A percentile compares a stretch with the other conserved stretches of the same genome.
Evolutionary conservation across 2,888 invertebrate species (phyloP).

Genomic region (Oxytorus armatus): DNA sequence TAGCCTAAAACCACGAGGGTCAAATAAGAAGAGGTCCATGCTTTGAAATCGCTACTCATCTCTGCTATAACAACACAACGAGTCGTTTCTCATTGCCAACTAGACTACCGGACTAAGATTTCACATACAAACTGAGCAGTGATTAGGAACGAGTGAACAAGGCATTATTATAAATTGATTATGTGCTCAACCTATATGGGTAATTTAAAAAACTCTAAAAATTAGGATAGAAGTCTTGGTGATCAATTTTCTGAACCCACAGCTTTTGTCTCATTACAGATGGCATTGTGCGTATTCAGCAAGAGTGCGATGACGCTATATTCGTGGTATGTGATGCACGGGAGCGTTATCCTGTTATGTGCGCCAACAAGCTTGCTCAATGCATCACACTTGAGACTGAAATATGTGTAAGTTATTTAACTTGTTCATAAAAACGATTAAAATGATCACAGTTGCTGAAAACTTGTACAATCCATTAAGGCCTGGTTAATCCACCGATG

Average conservation of each 20-base stretch:
- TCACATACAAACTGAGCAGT: too few relatives aligned
- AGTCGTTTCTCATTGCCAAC: too few relatives aligned
- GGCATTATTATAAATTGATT: background rate
- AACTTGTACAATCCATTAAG: too few relatives aligned
- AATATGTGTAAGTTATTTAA: conserved; percentile 70
- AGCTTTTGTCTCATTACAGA: conserved; percentile 48
- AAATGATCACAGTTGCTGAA: too few relatives aligned
- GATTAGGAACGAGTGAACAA: too few relatives aligned
- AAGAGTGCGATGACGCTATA: conserved; percentile 78
- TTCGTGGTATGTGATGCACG: conserved; percentile 77
- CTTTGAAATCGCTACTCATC: too few relatives aligned
- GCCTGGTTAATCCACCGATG: too few relatives aligned
- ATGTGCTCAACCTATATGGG: conserved; percentile 17
- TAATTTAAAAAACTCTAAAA: conserved; percentile 15
- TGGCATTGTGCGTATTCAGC: conserved; percentile 76
- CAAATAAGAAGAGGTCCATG: too few relatives aligned
- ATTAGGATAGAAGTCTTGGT: background rate
- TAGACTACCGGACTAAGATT: too few relatives aligned
- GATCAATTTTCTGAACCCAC: background rate
- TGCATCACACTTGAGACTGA: conserved; percentile 72
- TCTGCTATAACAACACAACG: too few relatives aligned
- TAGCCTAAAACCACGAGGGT: too few relatives aligned
- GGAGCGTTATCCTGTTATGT: conserved; percentile 76
- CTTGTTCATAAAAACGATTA: background rate
- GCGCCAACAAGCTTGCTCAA: conserved; percentile 75